Evolutionary conservation across 1,140 invertebrate genomes (phyloP).

Genomic region (Papilio polytes): DNA sequence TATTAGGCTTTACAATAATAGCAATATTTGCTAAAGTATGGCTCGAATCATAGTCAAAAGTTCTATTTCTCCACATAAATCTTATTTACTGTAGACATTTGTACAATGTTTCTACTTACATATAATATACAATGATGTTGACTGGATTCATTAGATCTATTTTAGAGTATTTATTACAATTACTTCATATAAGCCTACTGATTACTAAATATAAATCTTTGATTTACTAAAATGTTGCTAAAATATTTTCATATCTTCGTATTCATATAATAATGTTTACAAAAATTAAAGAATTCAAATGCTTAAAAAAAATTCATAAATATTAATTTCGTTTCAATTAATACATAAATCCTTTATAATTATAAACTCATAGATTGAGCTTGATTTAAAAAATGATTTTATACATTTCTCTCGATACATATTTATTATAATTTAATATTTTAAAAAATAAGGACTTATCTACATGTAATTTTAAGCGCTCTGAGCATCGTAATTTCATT

Average conservation of each 20-base stretch:
- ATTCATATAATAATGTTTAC: conserved; percentile 1
- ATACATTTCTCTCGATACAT: conserved; percentile 30
- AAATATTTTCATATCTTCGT: conserved; percentile 15
- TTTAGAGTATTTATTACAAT: conserved; percentile 32
- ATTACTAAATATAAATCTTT: conserved; percentile 28
- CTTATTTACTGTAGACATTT: conserved; percentile 52
- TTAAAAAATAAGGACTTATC: neutral
- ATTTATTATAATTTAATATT: conserved; percentile 32
- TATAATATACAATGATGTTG: conserved; percentile 48
- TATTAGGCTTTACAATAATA: conserved; percentile 76
- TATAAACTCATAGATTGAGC: conserved; percentile 33
- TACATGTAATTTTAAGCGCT: conserved; percentile 29
- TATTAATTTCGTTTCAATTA: neutral
- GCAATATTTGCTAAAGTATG: conserved; percentile 62
- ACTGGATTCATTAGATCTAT: conserved; percentile 33
- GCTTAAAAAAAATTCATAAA: neutral
- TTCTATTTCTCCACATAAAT: conserved; percentile 46
- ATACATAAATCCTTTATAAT: neutral
- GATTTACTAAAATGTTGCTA: conserved; percentile 10
- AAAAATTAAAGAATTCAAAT: neutral
- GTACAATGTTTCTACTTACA: conserved; percentile 49
- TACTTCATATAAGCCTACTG: neutral
- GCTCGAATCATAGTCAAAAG: conserved; percentile 67
- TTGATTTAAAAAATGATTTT: conserved; percentile 1
- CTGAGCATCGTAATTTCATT: conserved; percentile 25